Evolutionary conservation across 2,888 invertebrate genomes (phyloP), one percentile per base, ranked within the genome.

Genomic region (Yponomeuta evonymella): DNA sequence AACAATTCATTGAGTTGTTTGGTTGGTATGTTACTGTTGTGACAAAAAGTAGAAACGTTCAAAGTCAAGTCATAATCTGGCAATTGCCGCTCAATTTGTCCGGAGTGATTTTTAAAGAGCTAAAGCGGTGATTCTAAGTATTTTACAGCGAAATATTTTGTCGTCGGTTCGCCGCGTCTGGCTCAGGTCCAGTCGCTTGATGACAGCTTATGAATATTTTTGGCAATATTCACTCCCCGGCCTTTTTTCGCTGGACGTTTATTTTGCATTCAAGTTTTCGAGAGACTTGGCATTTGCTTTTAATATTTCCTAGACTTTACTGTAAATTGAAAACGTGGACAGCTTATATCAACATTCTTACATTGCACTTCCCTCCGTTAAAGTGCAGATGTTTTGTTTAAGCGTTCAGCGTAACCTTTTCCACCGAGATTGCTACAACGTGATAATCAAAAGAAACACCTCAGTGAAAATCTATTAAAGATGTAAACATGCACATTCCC

Each of bases 141-240:
- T 89, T 90, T 89, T 89, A 87, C 87, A 83, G 84, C 81, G 86
- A 84, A 87, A 90, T 89, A 89, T 89, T 91, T 90, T 86, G 90
- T 88, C 88, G 86, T 86, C 81, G 85, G 88, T 84, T 51, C 80
- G 80, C 89, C 89, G 85, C 89, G 89, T 84, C 90, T 92, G 91
- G 91, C 91, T 86, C 77, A 76, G 83, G 90, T 90, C 91, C 91
- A 92, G 91, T 89, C 85, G 87, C 83, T 79, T 88, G 90, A 90
- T 91, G 91, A 90, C 91, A 91, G 90, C 90, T 90, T 90, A 91
- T 91, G 91, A 92, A 92, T 91, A 90, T 91, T 91, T 90, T 88
- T 89, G 89, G 86, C 90, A 84, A 87, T 89, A 88, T 85, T 84
- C 84, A 76, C 81, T 76, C 85, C 51, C 51, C 84, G 12, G 43